phyloP scores from a whole-genome alignment of 2,888 invertebrate species.

The Stenichneumon culpator region DNA sequence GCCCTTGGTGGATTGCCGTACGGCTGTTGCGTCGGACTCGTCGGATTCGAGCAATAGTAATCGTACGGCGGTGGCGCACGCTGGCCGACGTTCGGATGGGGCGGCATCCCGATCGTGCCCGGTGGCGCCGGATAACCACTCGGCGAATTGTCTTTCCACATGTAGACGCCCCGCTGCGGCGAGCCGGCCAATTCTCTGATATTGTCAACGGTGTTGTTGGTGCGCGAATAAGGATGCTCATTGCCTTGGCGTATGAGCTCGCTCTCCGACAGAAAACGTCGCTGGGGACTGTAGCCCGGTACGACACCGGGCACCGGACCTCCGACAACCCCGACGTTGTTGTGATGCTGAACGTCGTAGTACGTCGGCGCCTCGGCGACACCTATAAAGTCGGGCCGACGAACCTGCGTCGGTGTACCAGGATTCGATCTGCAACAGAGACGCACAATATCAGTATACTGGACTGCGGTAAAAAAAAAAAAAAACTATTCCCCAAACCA shows the following conservation, averaged over 20 bases:
- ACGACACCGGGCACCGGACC: constrained; percentile 76
- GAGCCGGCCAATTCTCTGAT: constrained; percentile 95
- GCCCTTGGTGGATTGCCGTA: constrained; percentile 82
- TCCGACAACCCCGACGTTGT: constrained; percentile 57
- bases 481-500: constrained; percentile 30
- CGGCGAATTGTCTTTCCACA: constrained; percentile 93
- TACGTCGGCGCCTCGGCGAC: constrained; percentile 85
- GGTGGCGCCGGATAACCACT: constrained; percentile 84
- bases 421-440: constrained; percentile 92
- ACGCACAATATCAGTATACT: constrained; percentile 16
- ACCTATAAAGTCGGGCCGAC: constrained; percentile 95
- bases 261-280: constrained; percentile 92
- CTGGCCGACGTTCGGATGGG: constrained; percentile 71
- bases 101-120: constrained; percentile 65
- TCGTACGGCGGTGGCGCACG: constrained; percentile 84
- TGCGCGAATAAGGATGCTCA: constrained; percentile 88
- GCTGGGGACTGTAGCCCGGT: constrained; percentile 84
- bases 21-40: constrained; percentile 89
- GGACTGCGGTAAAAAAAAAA: constrained; percentile 3
- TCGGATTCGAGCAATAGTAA: constrained; percentile 90
- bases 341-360: constrained; percentile 83
- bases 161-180: constrained; percentile 93
- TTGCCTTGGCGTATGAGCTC: constrained; percentile 84
- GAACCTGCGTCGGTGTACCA: constrained; percentile 95
- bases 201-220: constrained; percentile 93